Conservation (phyloP, 1,140 invertebrate genomes). For the Lordiphosa stackelbergi region DNA sequence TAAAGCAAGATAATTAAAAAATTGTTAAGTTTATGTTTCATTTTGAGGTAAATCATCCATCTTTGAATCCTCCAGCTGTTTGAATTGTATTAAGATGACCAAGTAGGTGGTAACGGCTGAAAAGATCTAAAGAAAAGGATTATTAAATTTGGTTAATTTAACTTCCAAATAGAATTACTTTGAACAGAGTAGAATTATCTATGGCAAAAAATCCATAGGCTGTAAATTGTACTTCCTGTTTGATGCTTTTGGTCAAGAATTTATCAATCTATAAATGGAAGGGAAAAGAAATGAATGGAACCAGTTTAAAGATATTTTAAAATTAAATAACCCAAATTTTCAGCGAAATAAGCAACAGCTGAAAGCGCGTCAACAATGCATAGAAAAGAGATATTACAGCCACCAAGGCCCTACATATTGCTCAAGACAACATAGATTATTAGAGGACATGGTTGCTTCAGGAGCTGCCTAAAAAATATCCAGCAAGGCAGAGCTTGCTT, state of each 20-base stretch:
- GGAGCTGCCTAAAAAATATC: no score
- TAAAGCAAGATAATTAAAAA: conserved; percentile 38
- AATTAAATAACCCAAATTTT: no score
- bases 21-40: conserved; percentile 7
- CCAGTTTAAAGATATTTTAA: no score
- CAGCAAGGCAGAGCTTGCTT: no score
- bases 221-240: conserved; percentile 73
- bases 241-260: conserved; percentile 74
- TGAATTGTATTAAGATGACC: conserved; percentile 74
- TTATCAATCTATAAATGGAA: conserved; percentile 63
- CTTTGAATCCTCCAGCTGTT: conserved; percentile 73
- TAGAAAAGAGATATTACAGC: no score
- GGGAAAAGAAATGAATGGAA: no score
- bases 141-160: neutral
- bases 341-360: no score
- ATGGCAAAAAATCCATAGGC: conserved; percentile 75
- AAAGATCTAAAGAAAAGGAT: conserved; percentile 50
- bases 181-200: conserved; percentile 72
- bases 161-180: conserved; percentile 34
- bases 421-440: no score
- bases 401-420: no score
- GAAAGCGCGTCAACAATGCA: no score
- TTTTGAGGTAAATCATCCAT: conserved; percentile 39
- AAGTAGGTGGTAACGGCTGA: conserved; percentile 74
- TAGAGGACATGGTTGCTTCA: no score